Evolutionary conservation across 2,797 vertebrate genomes (phyloP).

Genomic region (Lates japonicus): DNA sequence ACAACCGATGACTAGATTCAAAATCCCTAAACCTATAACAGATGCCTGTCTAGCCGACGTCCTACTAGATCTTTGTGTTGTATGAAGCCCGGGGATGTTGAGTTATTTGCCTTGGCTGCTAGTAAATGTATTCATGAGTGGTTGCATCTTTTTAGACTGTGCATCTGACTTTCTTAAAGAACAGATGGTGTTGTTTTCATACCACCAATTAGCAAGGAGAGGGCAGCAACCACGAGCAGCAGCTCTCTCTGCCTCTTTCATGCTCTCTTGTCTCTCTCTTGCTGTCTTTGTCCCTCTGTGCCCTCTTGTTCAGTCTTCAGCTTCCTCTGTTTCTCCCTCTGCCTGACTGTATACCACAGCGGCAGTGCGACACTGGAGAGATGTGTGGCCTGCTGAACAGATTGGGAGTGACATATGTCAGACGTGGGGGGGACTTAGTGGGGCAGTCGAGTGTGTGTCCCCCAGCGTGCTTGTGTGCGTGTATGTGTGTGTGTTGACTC

Average conservation of each 20-base stretch:
- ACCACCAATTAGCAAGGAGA: constrained; percentile 83
- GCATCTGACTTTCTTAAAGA: constrained; percentile 84
- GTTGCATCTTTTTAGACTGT: constrained; percentile 76
- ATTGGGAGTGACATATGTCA: constrained; percentile 88
- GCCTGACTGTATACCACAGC: constrained; percentile 53
- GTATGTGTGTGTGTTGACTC: constrained; percentile 43
- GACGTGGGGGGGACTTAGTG: constrained; percentile 69
- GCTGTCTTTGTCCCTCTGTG: constrained; percentile 52
- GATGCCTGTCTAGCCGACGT: constrained; percentile 55
- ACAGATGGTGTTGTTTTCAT: constrained; percentile 88
- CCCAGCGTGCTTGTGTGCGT: constrained; percentile 33
- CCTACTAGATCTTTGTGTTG: constrained; percentile 62
- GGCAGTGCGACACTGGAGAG: constrained; percentile 67
- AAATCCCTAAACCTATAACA: constrained; percentile 54
- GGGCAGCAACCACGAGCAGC: constrained; percentile 65
- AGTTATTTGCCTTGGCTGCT: constrained; percentile 79
- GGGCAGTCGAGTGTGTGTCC: constrained; percentile 64
- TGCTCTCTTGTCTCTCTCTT: constrained; percentile 33
- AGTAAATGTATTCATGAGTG: constrained; percentile 78
- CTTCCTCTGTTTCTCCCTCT: constrained; percentile 24
- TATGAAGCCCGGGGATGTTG: constrained; percentile 63
- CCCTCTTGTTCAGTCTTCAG: constrained; percentile 57
- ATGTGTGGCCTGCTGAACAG: constrained; percentile 80
- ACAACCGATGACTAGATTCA: constrained; percentile 26
- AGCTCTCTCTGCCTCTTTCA: constrained; percentile 53